Evolutionary conservation across 2,888 invertebrate genomes (phyloP).

Genomic region (Macropis europaea): DNA sequence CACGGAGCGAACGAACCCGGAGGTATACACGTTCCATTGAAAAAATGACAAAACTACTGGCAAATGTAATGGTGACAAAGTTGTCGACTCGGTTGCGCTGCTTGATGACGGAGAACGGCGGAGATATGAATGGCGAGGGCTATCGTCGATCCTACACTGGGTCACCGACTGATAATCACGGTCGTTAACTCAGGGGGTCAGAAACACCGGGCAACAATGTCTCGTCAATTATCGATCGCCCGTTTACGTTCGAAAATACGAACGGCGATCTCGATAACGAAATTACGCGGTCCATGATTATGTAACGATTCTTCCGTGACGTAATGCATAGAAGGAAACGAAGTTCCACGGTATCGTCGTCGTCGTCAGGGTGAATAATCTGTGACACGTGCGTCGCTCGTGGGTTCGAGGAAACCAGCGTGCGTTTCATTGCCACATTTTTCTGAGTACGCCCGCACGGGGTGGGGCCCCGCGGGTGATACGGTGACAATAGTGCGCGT

Average conservation of each 20-base stretch:
- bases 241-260: not conserved
- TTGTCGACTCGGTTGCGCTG: conserved; percentile 36
- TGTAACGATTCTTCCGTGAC: conserved; percentile 19
- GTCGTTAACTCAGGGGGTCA: conserved; percentile 30
- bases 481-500: too few relatives aligned
- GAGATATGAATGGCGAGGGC: conserved; percentile 65
- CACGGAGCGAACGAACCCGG: too few relatives aligned
- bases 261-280: conserved; percentile 13
- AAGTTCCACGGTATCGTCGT: not conserved
- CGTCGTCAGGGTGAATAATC: conserved; percentile 43
- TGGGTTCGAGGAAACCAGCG: conserved; percentile 14
- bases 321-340: conserved; percentile 8
- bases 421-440: conserved; percentile 44
- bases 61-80: conserved; percentile 11
- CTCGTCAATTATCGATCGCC: not conserved
- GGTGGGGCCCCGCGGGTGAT: too few relatives aligned
- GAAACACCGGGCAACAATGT: conserved; percentile 22
- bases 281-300: conserved; percentile 15
- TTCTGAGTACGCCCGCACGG: conserved; percentile 5
- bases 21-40: not conserved
- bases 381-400: conserved; percentile 44
- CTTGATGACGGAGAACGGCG: conserved; percentile 51
- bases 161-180: conserved; percentile 73
- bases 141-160: conserved; percentile 66
- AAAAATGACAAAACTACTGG: not conserved